Evolutionary conservation across 2,797 vertebrate species (phyloP), one percentile per base, ranked within the genome.

Genomic region (Vultur gryphus): DNA sequence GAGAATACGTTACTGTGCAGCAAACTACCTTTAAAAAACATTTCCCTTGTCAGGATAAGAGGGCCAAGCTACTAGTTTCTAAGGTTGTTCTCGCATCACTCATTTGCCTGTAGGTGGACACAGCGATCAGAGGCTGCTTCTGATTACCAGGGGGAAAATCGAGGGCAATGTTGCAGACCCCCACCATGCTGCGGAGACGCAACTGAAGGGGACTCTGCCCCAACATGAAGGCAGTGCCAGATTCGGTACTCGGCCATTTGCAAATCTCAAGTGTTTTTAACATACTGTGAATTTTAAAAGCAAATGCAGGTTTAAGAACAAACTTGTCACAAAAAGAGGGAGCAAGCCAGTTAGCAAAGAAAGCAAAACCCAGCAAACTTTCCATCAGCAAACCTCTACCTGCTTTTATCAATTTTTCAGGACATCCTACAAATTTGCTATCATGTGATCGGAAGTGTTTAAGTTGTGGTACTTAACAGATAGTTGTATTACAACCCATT

Each of bases 1-100:
- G 0, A 14, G 37, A 52, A 11, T 0, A 59, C 0, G 0, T 11
- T 26, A 28, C 17, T 11, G 37, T 7, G 67, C 55, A 17, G 66
- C 15, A 28, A 72, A 29, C 9, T 7, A 29, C 64, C 78, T n/a
- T 85, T 31, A 18, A 39, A 52, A 57, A 23, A 4, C 17, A 6
- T 25, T 14, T 54, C 12, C 46, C 59, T 41, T 33, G 18, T 25
- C 26, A 24, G 51, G 49, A 6, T 5, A 24, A 12, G 17, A 41
- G 58, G 7, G 16, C 13, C 54, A 46, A 39, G 54, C 14, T 33
- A 0, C 24, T 8, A 1, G 6, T 11, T n/a, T 29, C 67, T 54
- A 13, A 59, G 6, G 37, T 10, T 5, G 8, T 14, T 59, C 35
- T 59, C 6, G 3, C 62, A 3, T 11, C 11, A 4, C 25, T 62